Conservation (phyloP, 1,140 invertebrate genomes). For the Formica exsecta region DNA sequence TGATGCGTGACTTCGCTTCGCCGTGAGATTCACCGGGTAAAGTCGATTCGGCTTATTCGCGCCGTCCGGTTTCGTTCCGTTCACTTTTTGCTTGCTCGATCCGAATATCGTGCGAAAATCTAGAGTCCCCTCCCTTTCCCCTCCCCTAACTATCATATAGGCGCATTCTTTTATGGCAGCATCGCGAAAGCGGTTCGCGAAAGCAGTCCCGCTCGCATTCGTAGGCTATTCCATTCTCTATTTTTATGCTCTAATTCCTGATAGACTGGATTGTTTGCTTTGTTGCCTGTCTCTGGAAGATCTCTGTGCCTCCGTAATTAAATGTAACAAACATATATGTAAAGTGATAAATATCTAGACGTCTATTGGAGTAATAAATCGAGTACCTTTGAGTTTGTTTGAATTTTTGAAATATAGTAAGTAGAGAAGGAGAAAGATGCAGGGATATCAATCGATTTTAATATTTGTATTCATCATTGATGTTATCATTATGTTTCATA, state of each 20-base stretch:
- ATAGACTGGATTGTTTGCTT: constrained; percentile 10
- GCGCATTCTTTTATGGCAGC: constrained; percentile 41
- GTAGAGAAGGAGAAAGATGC: background rate
- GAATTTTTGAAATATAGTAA: constrained; percentile 8
- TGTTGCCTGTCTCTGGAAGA: constrained; percentile 5
- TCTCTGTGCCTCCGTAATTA: background rate
- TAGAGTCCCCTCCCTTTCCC: too few relatives aligned
- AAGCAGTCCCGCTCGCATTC: constrained; percentile 44
- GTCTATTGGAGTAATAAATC: background rate
- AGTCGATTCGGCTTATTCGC: background rate
- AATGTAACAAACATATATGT: background rate
- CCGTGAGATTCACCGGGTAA: background rate
- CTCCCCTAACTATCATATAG: too few relatives aligned
- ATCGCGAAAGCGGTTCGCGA: constrained; percentile 50
- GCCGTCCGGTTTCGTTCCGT: background rate
- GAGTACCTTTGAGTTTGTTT: background rate
- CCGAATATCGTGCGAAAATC: background rate
- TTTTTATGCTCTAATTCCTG: constrained; percentile 73
- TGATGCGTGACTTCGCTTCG: background rate
- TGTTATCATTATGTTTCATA: too few relatives aligned
- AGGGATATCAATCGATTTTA: constrained; percentile 18
- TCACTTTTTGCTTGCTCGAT: background rate
- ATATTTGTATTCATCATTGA: background rate
- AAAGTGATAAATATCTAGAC: background rate
- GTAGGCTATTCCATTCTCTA: constrained; percentile 64